Conservation (phyloP, 1,140 invertebrate genomes). For the Megalopta genalis region DNA sequence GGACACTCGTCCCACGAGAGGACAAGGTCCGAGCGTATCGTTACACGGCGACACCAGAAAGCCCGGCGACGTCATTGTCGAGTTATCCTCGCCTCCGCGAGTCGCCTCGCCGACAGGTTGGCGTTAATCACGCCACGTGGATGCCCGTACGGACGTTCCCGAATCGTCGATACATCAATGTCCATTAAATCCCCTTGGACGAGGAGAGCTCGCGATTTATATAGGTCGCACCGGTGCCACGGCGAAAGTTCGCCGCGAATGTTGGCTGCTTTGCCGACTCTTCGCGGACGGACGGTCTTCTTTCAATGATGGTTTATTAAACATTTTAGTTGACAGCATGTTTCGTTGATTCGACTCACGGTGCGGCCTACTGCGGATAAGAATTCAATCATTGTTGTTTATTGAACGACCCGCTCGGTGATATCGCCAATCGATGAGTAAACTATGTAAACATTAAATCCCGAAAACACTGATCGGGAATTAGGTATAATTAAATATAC, state of each 20-base stretch:
- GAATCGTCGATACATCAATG: constrained; percentile 68
- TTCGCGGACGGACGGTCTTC: no score
- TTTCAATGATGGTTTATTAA: no score
- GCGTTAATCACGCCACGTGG: constrained; percentile 66
- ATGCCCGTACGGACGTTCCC: constrained; percentile 40
- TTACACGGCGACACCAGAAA: constrained; percentile 30
- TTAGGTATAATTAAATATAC: no score
- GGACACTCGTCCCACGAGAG: constrained; percentile 15
- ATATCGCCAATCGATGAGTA: no score
- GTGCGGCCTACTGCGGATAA: no score
- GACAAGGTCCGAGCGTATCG: constrained; percentile 31
- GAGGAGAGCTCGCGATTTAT: constrained; percentile 57
- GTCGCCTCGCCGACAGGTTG: constrained; percentile 38
- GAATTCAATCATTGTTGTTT: no score
- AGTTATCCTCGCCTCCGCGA: constrained; percentile 35
- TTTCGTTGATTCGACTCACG: no score
- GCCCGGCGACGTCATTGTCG: constrained; percentile 51
- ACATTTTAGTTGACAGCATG: no score
- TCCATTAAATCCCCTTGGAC: constrained; percentile 63
- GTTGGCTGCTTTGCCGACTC: neutral
- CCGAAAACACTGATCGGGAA: no score
- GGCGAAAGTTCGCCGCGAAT: constrained; percentile 16
- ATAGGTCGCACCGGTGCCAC: constrained; percentile 40
- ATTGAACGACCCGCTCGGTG: no score
- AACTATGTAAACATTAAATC: no score